These are phyloP conservation scores for Corella eumyota DNA, from an alignment of 23 tunicate species.

Conservation along the genomic window DNA sequence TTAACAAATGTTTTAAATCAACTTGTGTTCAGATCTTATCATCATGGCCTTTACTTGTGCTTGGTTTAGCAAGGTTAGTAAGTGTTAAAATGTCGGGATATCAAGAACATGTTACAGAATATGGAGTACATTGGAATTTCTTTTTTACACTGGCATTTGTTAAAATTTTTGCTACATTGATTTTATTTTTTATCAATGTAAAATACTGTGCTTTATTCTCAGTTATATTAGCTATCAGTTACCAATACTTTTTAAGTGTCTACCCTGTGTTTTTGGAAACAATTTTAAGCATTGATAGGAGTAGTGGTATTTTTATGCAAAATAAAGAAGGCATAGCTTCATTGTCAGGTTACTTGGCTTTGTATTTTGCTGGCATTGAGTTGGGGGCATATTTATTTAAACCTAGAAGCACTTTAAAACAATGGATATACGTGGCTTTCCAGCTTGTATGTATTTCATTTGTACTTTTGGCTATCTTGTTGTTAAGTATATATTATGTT, in stretches of 20 bases:
- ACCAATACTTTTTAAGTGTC: slow-evolving; percentile 32
- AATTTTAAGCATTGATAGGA: slow-evolving; percentile 22
- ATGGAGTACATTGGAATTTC: slow-evolving; percentile 98
- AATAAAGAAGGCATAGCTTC: slow-evolving; percentile 87
- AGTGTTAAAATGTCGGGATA: slow-evolving; percentile 53
- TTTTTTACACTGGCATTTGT: slow-evolving; percentile 79
- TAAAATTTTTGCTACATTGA: slow-evolving; percentile 20
- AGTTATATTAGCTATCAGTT: slow-evolving; percentile 7
- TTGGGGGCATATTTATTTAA: slow-evolving; percentile 67
- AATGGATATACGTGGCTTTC: slow-evolving; percentile 24
- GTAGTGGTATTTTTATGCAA: slow-evolving; percentile 45
- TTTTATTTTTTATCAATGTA: slow-evolving; percentile 14
- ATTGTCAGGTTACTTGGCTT: slow-evolving; percentile 36
- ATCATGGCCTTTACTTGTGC: slow-evolving; percentile 51
- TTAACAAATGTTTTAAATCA: slow-evolving; percentile 3
- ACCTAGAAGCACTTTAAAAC: slow-evolving; percentile 10
- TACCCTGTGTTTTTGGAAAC: slow-evolving; percentile 14
- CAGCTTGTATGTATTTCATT: slow-evolving; percentile 7
- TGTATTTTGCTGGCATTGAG: slow-evolving; percentile 58
- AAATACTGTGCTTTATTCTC: slow-evolving; percentile 7
- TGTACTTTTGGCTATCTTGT: slow-evolving; percentile 8
- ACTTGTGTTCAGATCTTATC: slow-evolving; percentile 16
- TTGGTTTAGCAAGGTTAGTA: slow-evolving; percentile 35
- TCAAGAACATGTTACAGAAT: slow-evolving; percentile 79
- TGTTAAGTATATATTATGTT: slow-evolving; percentile 2